Base-by-base conservation (phyloP, 2,797 vertebrate genomes). In the Enteromius thamalakanensis region DNA sequence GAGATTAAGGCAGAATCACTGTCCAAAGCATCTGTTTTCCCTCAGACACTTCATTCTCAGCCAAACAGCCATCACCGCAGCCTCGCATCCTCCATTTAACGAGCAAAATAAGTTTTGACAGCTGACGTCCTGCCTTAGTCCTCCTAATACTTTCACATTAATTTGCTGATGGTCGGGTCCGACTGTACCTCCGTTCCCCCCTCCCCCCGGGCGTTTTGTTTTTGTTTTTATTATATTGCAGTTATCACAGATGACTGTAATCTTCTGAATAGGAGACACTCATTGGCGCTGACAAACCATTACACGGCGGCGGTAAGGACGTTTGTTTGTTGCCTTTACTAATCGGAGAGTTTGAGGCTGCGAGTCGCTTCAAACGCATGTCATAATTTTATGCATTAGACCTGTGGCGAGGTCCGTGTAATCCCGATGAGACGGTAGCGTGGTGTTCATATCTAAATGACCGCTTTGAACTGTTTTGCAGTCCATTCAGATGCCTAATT, bases 91-190 rank as follows among this genome's bases (percentile, higher is more conserved):
- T 68, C 86, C 89, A 90, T 91, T 91, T 90, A 89, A 91, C 90
- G 88, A 67, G 86, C 71, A 80, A 92, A 94, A 94, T 93, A 64
- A 91, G 88, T 93, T 93, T 86, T 93, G 93, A 94, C 94, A 93
- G 93, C 91, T 84, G 91, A 92, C 91, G 90, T 93, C 93, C 92
- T 91, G 90, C 91, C 83, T 89, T 89, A 91, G 89, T 89, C 81
- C 87, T 87, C 88, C 87, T 89, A 64, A 88, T 91, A 89, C 90
- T 90, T 91, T 88, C 77, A 90, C 87, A 91, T 93, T 92, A 89
- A 93, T 93, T 93, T 91, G 86, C 89, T 88, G 89, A 88, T 91
- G 89, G 81, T 85, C 89, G 91, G 87, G 87, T 88, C 91, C 85
- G 84, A 88, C 87, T 88, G 89, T 87, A 86, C 87, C 85, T 60